A percentile compares a stretch with the other conserved stretches of the same genome.
These are phyloP conservation scores for Schizaphis graminum DNA, from an alignment of 2,888 invertebrate genomes.

Conservation along the genomic window DNA sequence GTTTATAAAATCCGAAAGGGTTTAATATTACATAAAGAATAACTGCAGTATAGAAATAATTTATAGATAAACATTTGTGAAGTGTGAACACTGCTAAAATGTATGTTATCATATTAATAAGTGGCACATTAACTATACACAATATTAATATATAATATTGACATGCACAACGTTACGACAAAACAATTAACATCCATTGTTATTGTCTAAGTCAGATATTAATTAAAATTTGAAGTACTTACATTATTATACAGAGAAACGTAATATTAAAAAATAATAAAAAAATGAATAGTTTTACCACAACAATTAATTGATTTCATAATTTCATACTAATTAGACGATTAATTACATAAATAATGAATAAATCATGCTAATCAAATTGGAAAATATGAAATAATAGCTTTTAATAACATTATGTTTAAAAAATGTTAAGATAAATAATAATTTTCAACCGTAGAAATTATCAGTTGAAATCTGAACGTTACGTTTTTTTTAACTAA, in stretches of 20 bases:
- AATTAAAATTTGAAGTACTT: conserved; percentile 2
- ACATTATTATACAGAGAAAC: background rate
- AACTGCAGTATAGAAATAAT: background rate
- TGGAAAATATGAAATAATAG: background rate
- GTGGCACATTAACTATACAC: too few species aligned
- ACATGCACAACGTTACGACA: background rate
- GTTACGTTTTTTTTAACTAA: background rate
- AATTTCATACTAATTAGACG: background rate
- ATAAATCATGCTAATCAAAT: background rate
- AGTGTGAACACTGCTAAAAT: background rate
- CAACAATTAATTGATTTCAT: background rate
- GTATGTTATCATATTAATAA: background rate
- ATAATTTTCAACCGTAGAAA: background rate
- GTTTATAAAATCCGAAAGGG: background rate
- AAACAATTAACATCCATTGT: background rate
- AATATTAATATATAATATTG: background rate
- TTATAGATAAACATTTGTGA: background rate
- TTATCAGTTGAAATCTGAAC: background rate
- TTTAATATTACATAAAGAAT: background rate
- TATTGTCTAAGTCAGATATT: background rate
- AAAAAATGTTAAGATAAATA: background rate
- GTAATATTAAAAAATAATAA: background rate
- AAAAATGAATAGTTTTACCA: background rate
- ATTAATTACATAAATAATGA: background rate
- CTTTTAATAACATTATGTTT: background rate